These are phyloP conservation scores for Drosophila nr. fundita DNA, from an alignment of 2,888 invertebrate genomes.

Conservation along the genomic window DNA sequence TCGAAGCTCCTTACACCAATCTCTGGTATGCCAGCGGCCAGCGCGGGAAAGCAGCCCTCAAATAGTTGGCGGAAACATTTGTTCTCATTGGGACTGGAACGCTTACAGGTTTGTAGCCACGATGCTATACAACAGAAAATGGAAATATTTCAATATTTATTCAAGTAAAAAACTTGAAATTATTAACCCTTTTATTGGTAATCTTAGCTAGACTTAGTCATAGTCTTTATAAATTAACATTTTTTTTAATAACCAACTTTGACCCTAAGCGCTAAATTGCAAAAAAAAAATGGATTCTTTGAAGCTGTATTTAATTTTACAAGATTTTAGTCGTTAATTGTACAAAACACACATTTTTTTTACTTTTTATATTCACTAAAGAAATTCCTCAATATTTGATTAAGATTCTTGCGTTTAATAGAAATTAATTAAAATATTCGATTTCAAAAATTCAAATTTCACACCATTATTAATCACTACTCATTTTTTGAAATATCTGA, in stretches of 20 bases:
- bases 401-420: background rate
- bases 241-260: too few species aligned
- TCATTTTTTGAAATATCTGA: background rate
- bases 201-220: too few species aligned
- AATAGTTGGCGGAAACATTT: constrained; percentile 86
- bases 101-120: constrained; percentile 86
- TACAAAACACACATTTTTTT: too few species aligned
- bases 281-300: too few species aligned
- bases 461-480: background rate
- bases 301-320: background rate
- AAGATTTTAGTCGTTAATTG: background rate
- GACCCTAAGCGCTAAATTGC: background rate
- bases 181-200: background rate
- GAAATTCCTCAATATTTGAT: background rate
- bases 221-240: background rate
- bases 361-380: background rate
- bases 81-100: constrained; percentile 86
- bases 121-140: constrained; percentile 83
- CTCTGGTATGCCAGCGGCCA: constrained; percentile 87
- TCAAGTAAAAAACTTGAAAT: background rate
- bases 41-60: constrained; percentile 86
- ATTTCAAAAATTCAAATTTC: background rate
- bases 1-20: constrained; percentile 87
- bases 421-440: background rate
- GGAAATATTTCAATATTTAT: background rate